Percentiles rank a stretch among this genome's conserved stretches.
phyloP scores from a whole-genome alignment of 1,140 invertebrate species.

The Drosophila kanapiae region DNA sequence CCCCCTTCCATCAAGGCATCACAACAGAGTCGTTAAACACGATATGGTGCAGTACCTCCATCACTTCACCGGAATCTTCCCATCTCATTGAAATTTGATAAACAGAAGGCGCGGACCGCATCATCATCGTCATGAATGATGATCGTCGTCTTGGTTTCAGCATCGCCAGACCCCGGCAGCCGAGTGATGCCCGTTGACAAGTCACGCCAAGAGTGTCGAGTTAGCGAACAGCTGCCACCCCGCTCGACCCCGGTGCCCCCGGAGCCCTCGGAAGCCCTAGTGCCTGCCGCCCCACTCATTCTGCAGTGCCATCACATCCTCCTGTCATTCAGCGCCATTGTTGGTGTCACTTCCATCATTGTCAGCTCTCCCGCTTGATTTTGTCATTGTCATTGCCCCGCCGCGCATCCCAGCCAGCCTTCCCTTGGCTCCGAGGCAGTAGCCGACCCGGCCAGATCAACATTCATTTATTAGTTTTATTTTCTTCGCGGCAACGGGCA shows the following conservation, averaged over 20 bases:
- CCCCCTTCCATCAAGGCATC: neutral
- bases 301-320: slow-evolving; percentile 53
- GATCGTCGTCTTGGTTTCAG: slow-evolving; percentile 24
- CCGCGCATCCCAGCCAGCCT: neutral
- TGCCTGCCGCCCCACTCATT: slow-evolving; percentile 12
- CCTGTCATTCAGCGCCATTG: slow-evolving; percentile 62
- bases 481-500: slow-evolving; percentile 64
- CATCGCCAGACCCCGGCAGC: slow-evolving; percentile 22
- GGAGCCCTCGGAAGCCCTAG: slow-evolving; percentile 1
- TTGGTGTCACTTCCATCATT: slow-evolving; percentile 78
- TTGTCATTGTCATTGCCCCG: slow-evolving; percentile 76
- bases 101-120: slow-evolving; percentile 58
- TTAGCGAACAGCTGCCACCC: slow-evolving; percentile 65
- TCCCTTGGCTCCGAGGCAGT: slow-evolving; percentile 6
- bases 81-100: slow-evolving; percentile 50
- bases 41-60: slow-evolving; percentile 35
- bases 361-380: slow-evolving; percentile 69
- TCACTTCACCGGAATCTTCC: slow-evolving; percentile 29
- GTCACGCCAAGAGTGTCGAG: slow-evolving; percentile 67
- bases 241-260: slow-evolving; percentile 2
- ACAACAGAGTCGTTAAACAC: slow-evolving; percentile 21
- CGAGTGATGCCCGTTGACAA: slow-evolving; percentile 72
- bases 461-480: slow-evolving; percentile 80
- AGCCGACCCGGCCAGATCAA: slow-evolving; percentile 58
- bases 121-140: slow-evolving; percentile 52